Evolutionary conservation across 2,888 invertebrate genomes (phyloP).

Genomic region (Galeruca laticollis): DNA sequence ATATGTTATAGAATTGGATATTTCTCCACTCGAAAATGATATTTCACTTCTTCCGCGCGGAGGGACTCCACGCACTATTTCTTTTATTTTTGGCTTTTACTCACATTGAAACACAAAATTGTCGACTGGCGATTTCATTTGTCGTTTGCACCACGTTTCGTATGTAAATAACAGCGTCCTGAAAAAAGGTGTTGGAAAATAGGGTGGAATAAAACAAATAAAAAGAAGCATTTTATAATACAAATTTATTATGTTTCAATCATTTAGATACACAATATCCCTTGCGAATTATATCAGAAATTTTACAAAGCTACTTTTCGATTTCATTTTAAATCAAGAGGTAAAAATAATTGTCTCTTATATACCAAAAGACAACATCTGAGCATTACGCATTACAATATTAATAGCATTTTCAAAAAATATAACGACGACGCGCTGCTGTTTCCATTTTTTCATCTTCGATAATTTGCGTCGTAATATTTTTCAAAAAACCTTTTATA

Average conservation of each 20-base stretch:
- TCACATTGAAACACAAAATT: too few species aligned
- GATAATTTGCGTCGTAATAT: conserved; percentile 23
- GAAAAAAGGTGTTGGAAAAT: background rate
- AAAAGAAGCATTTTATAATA: conserved; percentile 69
- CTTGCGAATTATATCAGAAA: conserved; percentile 76
- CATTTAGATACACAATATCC: conserved; percentile 78
- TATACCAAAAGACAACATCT: conserved; percentile 57
- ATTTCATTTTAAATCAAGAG: conserved; percentile 53
- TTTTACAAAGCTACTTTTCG: conserved; percentile 76
- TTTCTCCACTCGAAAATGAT: too few species aligned
- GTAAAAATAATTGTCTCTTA: conserved; percentile 56
- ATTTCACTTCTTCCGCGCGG: too few species aligned
- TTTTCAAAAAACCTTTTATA: conserved; percentile 38
- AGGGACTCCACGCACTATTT: too few species aligned
- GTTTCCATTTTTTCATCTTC: background rate
- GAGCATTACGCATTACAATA: conserved; percentile 65
- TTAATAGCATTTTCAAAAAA: conserved; percentile 58
- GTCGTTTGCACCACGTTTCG: too few species aligned
- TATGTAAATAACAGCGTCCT: too few species aligned
- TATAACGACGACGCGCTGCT: conserved; percentile 25
- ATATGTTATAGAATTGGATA: too few species aligned
- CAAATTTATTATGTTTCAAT: conserved; percentile 75
- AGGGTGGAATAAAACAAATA: conserved; percentile 33
- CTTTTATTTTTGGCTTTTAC: too few species aligned
- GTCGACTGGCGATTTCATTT: too few species aligned